These are phyloP conservation scores for Catharus minimus DNA, from an alignment of 2,113 vertebrate genomes.

Conservation along the genomic window DNA sequence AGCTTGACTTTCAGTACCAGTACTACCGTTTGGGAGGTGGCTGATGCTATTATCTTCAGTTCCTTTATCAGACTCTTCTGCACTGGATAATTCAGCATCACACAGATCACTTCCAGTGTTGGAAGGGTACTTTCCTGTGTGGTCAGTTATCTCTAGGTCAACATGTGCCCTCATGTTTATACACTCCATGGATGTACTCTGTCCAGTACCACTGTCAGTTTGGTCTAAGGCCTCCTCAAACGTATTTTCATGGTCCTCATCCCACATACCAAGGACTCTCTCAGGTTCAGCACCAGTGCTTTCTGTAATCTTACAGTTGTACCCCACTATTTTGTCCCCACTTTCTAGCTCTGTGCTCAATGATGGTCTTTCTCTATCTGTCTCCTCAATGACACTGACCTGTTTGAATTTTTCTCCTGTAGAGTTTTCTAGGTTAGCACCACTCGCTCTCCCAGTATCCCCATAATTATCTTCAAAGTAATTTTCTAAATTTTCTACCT, in stretches of 20 bases:
- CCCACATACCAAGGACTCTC: neutral
- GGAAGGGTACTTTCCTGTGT: neutral
- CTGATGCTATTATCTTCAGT: neutral
- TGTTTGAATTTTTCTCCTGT: conserved; percentile 9
- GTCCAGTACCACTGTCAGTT: neutral
- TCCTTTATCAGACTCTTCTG: conserved; percentile 32
- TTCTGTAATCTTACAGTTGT: neutral
- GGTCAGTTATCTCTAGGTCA: neutral
- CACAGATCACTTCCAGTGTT: neutral
- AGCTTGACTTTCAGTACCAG: conserved; percentile 13
- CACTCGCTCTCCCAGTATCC: neutral
- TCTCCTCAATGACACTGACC: neutral
- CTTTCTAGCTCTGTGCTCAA: neutral
- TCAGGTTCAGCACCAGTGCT: neutral
- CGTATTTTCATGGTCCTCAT: neutral
- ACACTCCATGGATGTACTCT: neutral
- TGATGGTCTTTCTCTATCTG: neutral
- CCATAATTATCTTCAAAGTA: conserved; percentile 5
- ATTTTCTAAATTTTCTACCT: neutral
- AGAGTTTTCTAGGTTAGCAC: neutral
- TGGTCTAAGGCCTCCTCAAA: conserved; percentile 5
- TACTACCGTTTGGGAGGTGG: neutral
- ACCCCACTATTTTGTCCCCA: neutral
- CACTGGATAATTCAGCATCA: conserved; percentile 4
- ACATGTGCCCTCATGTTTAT: neutral